phyloP scores from a whole-genome alignment of 1,140 invertebrate species.

The Macrosteles quadrilineatus region DNA sequence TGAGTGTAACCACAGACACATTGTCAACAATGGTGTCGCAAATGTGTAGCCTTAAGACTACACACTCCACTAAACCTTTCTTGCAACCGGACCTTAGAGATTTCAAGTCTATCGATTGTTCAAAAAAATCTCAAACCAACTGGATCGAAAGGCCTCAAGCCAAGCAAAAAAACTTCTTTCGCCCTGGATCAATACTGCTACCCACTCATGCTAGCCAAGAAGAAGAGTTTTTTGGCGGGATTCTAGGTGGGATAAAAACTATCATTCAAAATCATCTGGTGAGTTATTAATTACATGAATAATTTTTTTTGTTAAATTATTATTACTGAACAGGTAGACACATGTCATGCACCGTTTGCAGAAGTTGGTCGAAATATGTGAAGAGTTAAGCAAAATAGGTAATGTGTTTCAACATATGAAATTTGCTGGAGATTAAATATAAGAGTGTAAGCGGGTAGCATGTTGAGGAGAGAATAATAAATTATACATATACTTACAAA shows the following conservation, averaged over 20 bases:
- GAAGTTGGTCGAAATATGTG: too few species aligned
- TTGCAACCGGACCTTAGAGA: background rate
- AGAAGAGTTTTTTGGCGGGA: constrained; percentile 74
- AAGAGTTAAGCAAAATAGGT: too few species aligned
- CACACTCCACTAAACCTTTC: background rate
- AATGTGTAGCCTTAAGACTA: background rate
- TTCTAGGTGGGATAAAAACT: constrained; percentile 72
- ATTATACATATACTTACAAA: too few species aligned
- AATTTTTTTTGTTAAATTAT: too few species aligned
- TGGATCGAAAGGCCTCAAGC: constrained; percentile 23
- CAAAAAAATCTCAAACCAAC: background rate
- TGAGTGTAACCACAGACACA: background rate
- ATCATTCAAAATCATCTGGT: constrained; percentile 69
- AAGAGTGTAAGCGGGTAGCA: too few species aligned
- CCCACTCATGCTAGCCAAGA: constrained; percentile 48
- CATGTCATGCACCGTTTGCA: too few species aligned
- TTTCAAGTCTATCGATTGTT: background rate
- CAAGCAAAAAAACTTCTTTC: constrained; percentile 36
- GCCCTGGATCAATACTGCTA: constrained; percentile 29
- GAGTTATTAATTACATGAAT: constrained; percentile 33
- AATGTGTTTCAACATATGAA: too few species aligned
- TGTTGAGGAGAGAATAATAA: too few species aligned
- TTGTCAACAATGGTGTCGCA: background rate
- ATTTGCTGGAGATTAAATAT: too few species aligned
- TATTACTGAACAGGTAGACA: too few species aligned